Evolutionary conservation across 1,140 invertebrate species (phyloP), one percentile per base, ranked within the genome.

Genomic region (Schlechtendalia chinensis): DNA sequence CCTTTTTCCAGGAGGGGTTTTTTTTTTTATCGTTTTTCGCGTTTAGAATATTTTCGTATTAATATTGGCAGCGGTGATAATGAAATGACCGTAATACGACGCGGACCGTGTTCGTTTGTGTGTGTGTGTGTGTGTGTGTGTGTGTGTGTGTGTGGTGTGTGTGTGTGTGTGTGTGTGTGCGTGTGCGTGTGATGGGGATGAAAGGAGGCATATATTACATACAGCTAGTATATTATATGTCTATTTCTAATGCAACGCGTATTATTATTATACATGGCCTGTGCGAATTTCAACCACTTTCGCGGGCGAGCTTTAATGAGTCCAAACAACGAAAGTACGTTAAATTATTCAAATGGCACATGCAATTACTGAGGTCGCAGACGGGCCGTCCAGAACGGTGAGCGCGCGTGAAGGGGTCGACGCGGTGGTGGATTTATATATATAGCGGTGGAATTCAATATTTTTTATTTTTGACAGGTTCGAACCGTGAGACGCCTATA

Each of bases 291-390:
- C 59, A 19, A 2, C 16, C 12, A 4, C 59, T 27, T 32, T 63
- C 14, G 59, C 59, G 14, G 14, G 59, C 5, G 65, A 10, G 8
- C 39, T 69, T 47, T 77, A 77, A 59, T 54, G 29, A 77, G 54
- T n/a, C 72, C 72, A 59, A 77, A 77, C 72, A 59, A 59, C 22
- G 50, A 77, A 59, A 39, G 22, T 24, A 29, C 32, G n/a, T n/a
- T 77, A 77, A 77, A 77, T 77, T 77, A 77, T 77, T 59, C 72
- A 77, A 59, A 77, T 45, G 72, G 54, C 54, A 45, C 56, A 29
- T 24, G 54, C 56, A 45, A 59, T 77, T 77, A 77, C 32, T n/a
- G 72, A 19, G 72, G 72, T 59, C 72, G 27, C 32, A 39, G 32
- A 39, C 54, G 54, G 53, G 14, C 54, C 19, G 32, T 3, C 32